Base-by-base conservation (phyloP, 2,888 invertebrate genomes). In the Conchocele bisecta region DNA sequence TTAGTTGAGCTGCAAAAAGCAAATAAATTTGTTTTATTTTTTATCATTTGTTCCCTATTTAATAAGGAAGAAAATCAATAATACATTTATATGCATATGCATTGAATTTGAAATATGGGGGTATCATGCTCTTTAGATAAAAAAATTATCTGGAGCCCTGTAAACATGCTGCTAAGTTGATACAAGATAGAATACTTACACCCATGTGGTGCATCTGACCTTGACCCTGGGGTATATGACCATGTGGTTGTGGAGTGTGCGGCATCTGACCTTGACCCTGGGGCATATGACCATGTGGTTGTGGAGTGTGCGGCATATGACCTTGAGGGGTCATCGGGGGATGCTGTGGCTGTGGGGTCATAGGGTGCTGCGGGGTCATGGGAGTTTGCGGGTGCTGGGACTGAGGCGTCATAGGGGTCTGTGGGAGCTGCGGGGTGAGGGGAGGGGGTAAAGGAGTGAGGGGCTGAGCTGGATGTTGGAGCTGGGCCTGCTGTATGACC, bases 251-350 rank as follows among this genome's bases (percentile, higher is more conserved):
- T n/a, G n/a, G n/a, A n/a, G n/a, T n/a, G n/a, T n/a, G n/a, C n/a
- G n/a, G n/a, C n/a, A n/a, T n/a, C 13, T 42, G 42, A 9, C 20
- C 24, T 6, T 42, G 42, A 42, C 42, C 9, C 22, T 42, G 42
- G 42, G 3, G 9, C 22, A 20, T 13, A 42, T 42, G 42, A n/a
- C n/a, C n/a, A n/a, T n/a, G n/a, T n/a, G n/a, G 68, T 46, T 68
- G 71, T 35, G 65, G 76, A 39, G 72, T 72, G 44, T 65, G 61
- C 37, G 72, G 72, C 51, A 64, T 60, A 42, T 71, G 73, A 35
- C 68, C 60, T 29, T 74, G 74, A 20, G 72, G 72, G 11, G 75
- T 73, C 74, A 77, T 29, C 11, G 78, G 78, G 2, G 72, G 69
- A 31, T 79, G 78, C 0, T 72, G 76, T 31, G 69, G 71, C 28